These are phyloP conservation scores for Dyspetes luteomarginatus DNA, from an alignment of 2,888 invertebrate genomes.

Conservation along the genomic window DNA sequence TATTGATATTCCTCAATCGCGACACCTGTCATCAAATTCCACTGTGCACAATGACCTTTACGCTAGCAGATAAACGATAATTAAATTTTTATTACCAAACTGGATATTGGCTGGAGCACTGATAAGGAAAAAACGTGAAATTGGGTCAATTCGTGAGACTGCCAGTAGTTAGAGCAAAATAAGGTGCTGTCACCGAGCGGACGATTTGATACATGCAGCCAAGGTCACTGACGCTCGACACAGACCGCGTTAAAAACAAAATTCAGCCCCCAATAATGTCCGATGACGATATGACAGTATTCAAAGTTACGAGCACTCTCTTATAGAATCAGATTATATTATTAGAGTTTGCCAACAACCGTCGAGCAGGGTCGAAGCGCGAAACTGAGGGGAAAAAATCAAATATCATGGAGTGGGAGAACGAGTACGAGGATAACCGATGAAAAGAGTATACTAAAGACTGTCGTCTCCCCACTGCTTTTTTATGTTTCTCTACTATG, in stretches of 20 bases:
- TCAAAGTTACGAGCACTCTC: constrained; percentile 28
- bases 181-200: constrained; percentile 30
- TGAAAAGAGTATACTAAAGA: neutral
- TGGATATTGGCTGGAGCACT: neutral
- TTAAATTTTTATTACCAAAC: neutral
- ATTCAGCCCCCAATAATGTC: constrained; percentile 27
- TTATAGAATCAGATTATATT: constrained; percentile 19
- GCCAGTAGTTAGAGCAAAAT: constrained; percentile 28
- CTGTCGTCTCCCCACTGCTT: neutral
- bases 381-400: neutral
- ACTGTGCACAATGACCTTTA: neutral
- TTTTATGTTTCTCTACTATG: no score
- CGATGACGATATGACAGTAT: constrained; percentile 17
- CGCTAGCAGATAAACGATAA: neutral
- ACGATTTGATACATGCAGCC: constrained; percentile 18
- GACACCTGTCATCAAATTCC: neutral
- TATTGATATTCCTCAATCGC: neutral
- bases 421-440: neutral
- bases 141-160: constrained; percentile 55
- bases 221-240: constrained; percentile 30
- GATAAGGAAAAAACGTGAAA: constrained; percentile 42
- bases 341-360: constrained; percentile 30
- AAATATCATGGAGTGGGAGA: neutral
- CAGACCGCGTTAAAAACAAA: constrained; percentile 6
- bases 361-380: neutral